Conservation (phyloP, 1,140 invertebrate genomes). For the Ceratosolen solmsi region DNA sequence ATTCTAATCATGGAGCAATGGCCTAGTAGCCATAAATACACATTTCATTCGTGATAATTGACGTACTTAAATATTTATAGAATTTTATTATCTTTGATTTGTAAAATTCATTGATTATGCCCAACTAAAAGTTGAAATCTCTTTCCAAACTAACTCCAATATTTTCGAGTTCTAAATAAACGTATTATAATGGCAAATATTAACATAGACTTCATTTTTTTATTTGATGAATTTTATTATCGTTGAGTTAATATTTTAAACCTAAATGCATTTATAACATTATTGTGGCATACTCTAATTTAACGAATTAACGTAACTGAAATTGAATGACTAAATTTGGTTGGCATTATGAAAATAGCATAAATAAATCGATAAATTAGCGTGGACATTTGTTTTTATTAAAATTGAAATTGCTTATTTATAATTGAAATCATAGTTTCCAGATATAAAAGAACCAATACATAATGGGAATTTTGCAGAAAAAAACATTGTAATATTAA, state of each 20-base stretch:
- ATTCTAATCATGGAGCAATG: too few species aligned
- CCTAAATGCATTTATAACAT: background rate
- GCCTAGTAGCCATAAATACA: too few species aligned
- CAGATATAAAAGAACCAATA: background rate
- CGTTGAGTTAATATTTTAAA: background rate
- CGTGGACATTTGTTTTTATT: background rate
- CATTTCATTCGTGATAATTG: too few species aligned
- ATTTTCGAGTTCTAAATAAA: too few species aligned
- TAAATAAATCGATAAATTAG: background rate
- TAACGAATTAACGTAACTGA: background rate
- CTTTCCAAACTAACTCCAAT: too few species aligned
- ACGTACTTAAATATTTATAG: too few species aligned
- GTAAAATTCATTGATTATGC: too few species aligned
- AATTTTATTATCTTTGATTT: too few species aligned
- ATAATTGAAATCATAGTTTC: slow-evolving; percentile 5
- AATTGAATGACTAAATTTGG: background rate
- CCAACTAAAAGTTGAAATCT: too few species aligned
- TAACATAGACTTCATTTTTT: too few species aligned
- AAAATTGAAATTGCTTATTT: background rate
- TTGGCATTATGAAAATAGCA: background rate
- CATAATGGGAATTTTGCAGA: background rate
- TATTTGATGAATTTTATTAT: too few species aligned
- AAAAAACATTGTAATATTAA: background rate
- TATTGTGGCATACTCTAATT: background rate
- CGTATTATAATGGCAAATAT: too few species aligned